Evolutionary conservation across 1,140 invertebrate genomes (phyloP).

Genomic region (Drosophila persimilis): DNA sequence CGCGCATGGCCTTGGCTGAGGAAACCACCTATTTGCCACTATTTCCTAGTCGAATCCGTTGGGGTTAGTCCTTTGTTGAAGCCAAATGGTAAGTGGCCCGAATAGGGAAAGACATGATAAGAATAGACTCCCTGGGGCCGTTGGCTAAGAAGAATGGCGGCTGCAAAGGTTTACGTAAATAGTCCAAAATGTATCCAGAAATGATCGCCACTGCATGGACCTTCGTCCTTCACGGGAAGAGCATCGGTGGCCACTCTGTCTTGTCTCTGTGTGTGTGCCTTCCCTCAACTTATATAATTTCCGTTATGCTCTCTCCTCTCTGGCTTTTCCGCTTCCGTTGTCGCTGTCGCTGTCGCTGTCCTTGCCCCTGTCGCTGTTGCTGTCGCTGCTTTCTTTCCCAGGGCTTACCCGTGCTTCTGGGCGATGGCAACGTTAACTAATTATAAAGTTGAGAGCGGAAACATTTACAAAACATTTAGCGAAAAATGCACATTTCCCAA

Average conservation of each 20-base stretch:
- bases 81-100: too few species aligned
- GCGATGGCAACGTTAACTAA: conserved; percentile 54
- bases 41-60: too few species aligned
- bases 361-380: conserved; percentile 1
- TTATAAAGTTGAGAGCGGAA: conserved; percentile 80
- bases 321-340: conserved; percentile 5
- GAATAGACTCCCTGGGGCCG: too few species aligned
- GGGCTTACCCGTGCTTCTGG: too few species aligned
- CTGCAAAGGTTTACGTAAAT: too few species aligned
- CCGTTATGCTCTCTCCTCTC: conserved; percentile 43
- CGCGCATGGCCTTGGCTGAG: too few species aligned
- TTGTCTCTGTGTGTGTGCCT: neutral
- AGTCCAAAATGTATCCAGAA: too few species aligned
- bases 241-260: neutral
- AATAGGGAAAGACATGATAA: too few species aligned
- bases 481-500: conserved; percentile 78
- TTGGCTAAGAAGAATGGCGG: too few species aligned
- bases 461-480: conserved; percentile 83
- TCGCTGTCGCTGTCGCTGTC: neutral
- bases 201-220: too few species aligned
- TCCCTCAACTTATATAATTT: conserved; percentile 63
- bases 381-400: conserved; percentile 24
- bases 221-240: neutral
- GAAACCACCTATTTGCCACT: too few species aligned
- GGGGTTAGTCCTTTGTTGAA: too few species aligned